These are phyloP conservation scores for Nudaria mundana DNA, from an alignment of 2,888 invertebrate genomes.

Conservation along the genomic window DNA sequence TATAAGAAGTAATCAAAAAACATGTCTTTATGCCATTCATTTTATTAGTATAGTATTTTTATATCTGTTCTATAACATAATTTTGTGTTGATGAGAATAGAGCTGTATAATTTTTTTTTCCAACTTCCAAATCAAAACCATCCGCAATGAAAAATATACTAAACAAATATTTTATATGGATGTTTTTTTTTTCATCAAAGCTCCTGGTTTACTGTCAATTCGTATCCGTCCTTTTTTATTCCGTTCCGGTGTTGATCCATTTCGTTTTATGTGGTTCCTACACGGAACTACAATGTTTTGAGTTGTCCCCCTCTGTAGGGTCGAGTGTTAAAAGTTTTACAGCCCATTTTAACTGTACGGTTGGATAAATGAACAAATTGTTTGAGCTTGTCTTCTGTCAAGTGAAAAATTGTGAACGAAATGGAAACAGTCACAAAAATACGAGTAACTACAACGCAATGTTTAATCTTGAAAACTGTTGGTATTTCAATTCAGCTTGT, in stretches of 20 bases:
- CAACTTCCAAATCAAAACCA: no score
- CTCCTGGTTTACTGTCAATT: slow-evolving; percentile 36
- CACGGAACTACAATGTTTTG: slow-evolving; percentile 39
- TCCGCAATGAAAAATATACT: no score
- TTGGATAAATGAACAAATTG: slow-evolving; percentile 58
- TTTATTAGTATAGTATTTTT: no score
- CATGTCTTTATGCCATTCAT: no score
- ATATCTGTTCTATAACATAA: no score
- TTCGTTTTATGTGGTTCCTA: slow-evolving; percentile 54
- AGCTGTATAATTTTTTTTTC: no score
- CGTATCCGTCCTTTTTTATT: slow-evolving; percentile 49
- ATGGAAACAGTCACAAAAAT: slow-evolving; percentile 30
- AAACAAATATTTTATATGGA: no score
- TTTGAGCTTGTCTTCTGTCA: slow-evolving; percentile 37
- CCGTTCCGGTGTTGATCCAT: slow-evolving; percentile 48
- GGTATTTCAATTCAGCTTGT: slow-evolving; percentile 20
- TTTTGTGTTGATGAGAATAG: no score
- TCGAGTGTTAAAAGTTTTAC: slow-evolving; percentile 62
- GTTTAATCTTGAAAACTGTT: slow-evolving; percentile 24
- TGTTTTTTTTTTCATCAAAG: slow-evolving; percentile 24
- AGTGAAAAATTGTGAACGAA: slow-evolving; percentile 36
- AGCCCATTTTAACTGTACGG: slow-evolving; percentile 52
- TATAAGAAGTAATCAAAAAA: no score
- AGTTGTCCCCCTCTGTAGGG: slow-evolving; percentile 37
- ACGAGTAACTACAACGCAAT: no score